A percentile compares a stretch with the other conserved stretches of the same genome.
Evolutionary conservation across 2,888 invertebrate genomes (phyloP).

Genomic region (Acleris literana): DNA sequence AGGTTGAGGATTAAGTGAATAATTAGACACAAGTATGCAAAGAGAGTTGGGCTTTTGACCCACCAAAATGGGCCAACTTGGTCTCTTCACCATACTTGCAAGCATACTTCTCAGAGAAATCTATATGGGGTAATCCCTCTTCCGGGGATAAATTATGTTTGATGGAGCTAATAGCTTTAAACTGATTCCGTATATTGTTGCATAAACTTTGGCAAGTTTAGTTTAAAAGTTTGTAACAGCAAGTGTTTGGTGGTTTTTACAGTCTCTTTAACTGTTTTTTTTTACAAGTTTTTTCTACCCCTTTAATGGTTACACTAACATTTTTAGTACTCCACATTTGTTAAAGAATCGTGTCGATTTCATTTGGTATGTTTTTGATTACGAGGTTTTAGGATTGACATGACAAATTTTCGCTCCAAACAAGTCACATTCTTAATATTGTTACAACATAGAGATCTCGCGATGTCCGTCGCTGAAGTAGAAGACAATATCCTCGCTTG

Average conservation of each 20-base stretch:
- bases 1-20: conserved; percentile 24
- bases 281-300: conserved; percentile 20
- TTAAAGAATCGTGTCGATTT: too few relatives aligned
- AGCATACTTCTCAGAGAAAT: conserved; percentile 37
- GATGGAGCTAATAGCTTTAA: conserved; percentile 33
- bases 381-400: too few relatives aligned
- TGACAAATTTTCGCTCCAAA: too few relatives aligned
- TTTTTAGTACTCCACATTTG: too few relatives aligned
- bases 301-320: conserved; percentile 13
- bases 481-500: too few relatives aligned
- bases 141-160: conserved; percentile 32
- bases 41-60: conserved; percentile 33
- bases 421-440: too few relatives aligned
- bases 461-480: too few relatives aligned
- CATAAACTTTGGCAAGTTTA: conserved; percentile 19
- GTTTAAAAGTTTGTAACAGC: conserved; percentile 29
- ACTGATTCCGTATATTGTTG: conserved; percentile 39
- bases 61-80: conserved; percentile 41
- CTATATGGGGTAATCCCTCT: conserved; percentile 27
- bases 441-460: too few relatives aligned
- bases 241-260: conserved; percentile 33
- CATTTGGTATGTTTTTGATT: too few relatives aligned
- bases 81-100: conserved; percentile 41
- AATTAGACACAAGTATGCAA: conserved; percentile 42
- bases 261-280: conserved; percentile 40